Evolutionary conservation across 2,888 invertebrate genomes (phyloP).

Genomic region (Clepsis dumicolana): DNA sequence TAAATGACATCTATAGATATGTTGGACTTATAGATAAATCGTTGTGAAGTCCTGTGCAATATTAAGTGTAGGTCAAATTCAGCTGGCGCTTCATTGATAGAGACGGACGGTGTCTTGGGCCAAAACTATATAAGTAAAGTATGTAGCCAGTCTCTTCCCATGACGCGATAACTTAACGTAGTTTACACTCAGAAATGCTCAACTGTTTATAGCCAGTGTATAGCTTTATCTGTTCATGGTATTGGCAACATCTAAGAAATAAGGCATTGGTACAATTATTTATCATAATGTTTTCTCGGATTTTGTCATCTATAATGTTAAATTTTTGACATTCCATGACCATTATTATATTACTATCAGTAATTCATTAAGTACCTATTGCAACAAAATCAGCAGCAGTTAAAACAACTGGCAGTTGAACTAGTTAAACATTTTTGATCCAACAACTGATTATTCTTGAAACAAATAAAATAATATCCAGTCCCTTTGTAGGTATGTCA

Average conservation of each 20-base stretch:
- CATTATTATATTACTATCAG: not conserved
- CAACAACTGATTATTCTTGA: not conserved
- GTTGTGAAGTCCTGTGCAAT: no score
- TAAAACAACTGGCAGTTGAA: not conserved
- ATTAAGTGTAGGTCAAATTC: no score
- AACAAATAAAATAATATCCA: not conserved
- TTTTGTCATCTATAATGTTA: not conserved
- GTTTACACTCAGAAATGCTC: not conserved
- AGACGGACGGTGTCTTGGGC: no score
- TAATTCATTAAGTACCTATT: slow-evolving; percentile 7
- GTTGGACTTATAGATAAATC: no score
- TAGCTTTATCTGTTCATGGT: not conserved
- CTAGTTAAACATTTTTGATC: not conserved
- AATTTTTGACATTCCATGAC: not conserved
- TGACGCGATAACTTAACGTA: not conserved
- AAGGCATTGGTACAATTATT: not conserved
- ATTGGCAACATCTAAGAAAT: not conserved
- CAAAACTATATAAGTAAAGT: no score
- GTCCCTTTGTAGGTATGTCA: not conserved
- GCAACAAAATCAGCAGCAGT: not conserved
- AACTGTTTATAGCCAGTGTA: not conserved
- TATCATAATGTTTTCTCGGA: not conserved
- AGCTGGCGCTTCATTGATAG: no score
- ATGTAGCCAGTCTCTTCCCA: not conserved
- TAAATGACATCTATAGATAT: no score